Evolutionary conservation across 2,888 invertebrate genomes (phyloP).

Genomic region (Aleiodes alternator): DNA sequence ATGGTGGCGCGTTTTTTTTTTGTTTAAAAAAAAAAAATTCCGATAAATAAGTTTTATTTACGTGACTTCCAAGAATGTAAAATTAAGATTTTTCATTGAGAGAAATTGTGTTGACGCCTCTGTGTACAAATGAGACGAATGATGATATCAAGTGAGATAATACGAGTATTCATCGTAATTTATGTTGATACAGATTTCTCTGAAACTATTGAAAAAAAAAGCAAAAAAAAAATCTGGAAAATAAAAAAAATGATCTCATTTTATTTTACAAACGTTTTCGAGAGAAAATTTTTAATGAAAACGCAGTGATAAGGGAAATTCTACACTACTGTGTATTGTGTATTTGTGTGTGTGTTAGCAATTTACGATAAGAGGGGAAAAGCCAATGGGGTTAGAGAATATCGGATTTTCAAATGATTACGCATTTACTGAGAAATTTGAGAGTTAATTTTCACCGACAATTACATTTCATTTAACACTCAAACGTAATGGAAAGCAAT

Average conservation of each 20-base stretch:
- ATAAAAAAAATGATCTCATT: no score
- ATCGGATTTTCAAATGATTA: slow-evolving; percentile 5
- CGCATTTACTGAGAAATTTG: neutral
- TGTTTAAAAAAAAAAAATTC: neutral
- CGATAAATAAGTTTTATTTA: slow-evolving; percentile 1
- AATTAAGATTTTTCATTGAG: neutral
- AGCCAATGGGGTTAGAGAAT: neutral
- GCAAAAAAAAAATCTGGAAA: no score
- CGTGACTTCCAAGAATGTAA: neutral
- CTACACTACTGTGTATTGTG: neutral
- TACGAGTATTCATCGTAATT: no score
- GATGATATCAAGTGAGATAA: neutral
- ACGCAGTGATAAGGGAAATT: neutral
- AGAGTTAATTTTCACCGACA: slow-evolving; percentile 5
- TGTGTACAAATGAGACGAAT: neutral
- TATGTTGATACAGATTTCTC: no score
- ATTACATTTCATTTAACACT: slow-evolving; percentile 35
- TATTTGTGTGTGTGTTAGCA: neutral
- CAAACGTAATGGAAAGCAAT: slow-evolving; percentile 39
- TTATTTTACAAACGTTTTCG: no score
- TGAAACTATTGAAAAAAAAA: no score
- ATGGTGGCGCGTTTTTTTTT: neutral
- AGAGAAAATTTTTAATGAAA: neutral
- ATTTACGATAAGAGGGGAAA: slow-evolving; percentile 22
- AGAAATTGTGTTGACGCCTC: neutral